phyloP scores from a whole-genome alignment of 2,888 invertebrate genomes.

The Eupithecia vulgata region DNA sequence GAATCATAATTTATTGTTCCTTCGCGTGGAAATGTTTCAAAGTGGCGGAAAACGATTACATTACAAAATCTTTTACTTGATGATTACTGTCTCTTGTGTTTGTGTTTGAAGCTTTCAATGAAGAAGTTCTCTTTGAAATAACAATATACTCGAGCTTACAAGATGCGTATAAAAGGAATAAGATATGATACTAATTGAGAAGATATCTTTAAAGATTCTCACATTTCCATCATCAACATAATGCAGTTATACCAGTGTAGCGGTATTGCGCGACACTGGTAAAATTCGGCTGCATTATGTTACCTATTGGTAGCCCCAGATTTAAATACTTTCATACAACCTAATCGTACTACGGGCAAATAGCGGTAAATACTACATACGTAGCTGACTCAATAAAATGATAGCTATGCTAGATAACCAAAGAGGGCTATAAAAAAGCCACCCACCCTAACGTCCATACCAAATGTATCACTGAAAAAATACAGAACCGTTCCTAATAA shows the following conservation, averaged over 20 bases:
- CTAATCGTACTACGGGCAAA: not conserved
- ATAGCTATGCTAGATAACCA: not conserved
- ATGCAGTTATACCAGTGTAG: not conserved
- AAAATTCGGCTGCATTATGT: no score
- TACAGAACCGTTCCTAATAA: not conserved
- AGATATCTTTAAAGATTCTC: not conserved
- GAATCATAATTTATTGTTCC: constrained; percentile 16
- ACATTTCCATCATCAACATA: not conserved
- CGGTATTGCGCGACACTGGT: no score
- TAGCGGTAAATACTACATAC: not conserved
- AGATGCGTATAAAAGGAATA: not conserved
- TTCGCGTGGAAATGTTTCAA: constrained; percentile 1
- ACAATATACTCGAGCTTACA: not conserved
- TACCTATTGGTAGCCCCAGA: not conserved
- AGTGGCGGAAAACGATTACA: constrained; percentile 3
- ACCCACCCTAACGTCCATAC: not conserved
- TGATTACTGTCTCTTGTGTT: not conserved
- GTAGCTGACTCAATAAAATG: not conserved
- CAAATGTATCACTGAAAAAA: not conserved
- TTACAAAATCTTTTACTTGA: not conserved
- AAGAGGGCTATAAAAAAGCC: not conserved
- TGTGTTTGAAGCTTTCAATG: not conserved
- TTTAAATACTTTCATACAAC: not conserved
- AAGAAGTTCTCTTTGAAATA: not conserved
- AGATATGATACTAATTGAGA: not conserved